A percentile compares a stretch with the other conserved stretches of the same genome.
phyloP scores from a whole-genome alignment of 2,113 vertebrate genomes.

The Heptranchias perlo region DNA sequence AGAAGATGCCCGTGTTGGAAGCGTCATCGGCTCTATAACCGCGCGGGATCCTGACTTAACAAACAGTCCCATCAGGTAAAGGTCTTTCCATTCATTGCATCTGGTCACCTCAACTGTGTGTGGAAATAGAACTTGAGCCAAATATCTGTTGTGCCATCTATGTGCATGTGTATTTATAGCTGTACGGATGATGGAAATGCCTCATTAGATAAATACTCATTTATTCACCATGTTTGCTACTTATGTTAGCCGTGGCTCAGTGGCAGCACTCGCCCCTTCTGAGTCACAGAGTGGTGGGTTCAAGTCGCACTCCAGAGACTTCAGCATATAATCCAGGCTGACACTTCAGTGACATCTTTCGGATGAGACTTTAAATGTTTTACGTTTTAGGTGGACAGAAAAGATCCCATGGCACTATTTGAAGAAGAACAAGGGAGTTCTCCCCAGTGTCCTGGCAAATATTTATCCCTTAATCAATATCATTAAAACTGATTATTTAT shows the following conservation, averaged over 20 bases:
- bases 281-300: neutral
- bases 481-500: too few species aligned
- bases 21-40: slow-evolving; percentile 76
- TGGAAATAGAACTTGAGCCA: neutral
- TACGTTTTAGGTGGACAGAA: neutral
- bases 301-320: neutral
- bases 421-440: too few species aligned
- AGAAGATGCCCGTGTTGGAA: slow-evolving; percentile 81
- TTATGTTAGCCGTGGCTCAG: neutral
- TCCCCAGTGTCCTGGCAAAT: too few species aligned
- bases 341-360: neutral
- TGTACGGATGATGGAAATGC: neutral
- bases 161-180: neutral
- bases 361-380: neutral
- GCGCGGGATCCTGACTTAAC: slow-evolving; percentile 87
- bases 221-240: neutral
- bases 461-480: too few species aligned
- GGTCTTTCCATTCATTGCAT: neutral
- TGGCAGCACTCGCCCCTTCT: neutral
- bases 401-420: neutral
- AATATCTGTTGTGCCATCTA: neutral
- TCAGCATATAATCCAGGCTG: neutral
- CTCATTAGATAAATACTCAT: neutral
- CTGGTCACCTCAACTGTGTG: neutral
- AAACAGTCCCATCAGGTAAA: slow-evolving; percentile 82